phyloP scores from a whole-genome alignment of 2,888 invertebrate genomes.

The Spodoptera picta region DNA sequence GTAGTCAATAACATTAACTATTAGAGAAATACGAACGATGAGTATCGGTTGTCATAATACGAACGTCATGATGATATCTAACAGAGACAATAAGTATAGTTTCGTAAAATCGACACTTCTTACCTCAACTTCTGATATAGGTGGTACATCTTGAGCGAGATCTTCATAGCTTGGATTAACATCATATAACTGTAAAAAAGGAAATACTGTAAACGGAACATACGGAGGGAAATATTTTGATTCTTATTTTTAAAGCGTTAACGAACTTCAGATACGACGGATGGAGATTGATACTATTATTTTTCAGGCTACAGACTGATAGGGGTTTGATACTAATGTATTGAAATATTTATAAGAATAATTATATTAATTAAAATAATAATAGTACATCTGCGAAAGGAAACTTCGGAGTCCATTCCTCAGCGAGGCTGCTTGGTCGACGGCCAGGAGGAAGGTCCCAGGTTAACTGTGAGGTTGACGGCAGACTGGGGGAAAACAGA shows the following conservation, averaged over 20 bases:
- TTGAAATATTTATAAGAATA: too few species aligned
- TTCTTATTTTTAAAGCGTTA: too few species aligned
- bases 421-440: conserved; percentile 87
- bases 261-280: too few species aligned
- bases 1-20: too few species aligned
- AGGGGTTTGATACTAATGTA: too few species aligned
- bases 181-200: conserved; percentile 76
- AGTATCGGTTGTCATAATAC: too few species aligned
- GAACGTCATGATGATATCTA: too few species aligned
- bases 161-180: conserved; percentile 62
- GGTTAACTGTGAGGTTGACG: conserved; percentile 48
- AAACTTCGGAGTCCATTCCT: conserved; percentile 97
- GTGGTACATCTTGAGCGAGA: conserved; percentile 67
- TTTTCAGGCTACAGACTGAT: too few species aligned
- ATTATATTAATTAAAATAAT: not conserved
- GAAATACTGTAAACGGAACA: not conserved
- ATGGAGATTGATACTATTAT: too few species aligned
- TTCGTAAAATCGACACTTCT: not conserved
- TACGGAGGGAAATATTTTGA: too few species aligned
- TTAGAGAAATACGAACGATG: too few species aligned
- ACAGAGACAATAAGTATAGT: too few species aligned
- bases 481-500: conserved; percentile 43
- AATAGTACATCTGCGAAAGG: conserved; percentile 94
- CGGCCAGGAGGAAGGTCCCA: conserved; percentile 60
- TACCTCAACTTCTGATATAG: conserved; percentile 72